phyloP scores from a whole-genome alignment of 2,797 vertebrate genomes.

The Salmo trutta region DNA sequence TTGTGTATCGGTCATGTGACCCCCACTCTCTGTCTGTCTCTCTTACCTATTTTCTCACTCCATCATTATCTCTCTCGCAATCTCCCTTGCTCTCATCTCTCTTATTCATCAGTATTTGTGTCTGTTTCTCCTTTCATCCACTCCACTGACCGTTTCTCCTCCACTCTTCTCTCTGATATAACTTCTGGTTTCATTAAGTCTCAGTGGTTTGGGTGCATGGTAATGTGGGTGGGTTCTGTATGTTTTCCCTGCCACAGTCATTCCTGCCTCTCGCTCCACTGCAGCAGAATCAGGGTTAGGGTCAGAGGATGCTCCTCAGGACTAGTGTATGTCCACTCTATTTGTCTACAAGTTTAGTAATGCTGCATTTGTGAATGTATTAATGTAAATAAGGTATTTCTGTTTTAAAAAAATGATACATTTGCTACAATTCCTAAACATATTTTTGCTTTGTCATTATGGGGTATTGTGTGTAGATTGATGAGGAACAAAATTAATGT shows the following conservation, averaged over 20 bases:
- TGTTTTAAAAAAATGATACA: no score
- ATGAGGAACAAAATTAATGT: no score
- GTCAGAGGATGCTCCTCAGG: slow-evolving; percentile 21
- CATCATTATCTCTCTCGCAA: slow-evolving; percentile 5
- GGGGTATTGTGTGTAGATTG: no score
- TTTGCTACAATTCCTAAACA: no score
- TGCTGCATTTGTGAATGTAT: slow-evolving; percentile 24
- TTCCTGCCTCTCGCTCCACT: slow-evolving; percentile 35
- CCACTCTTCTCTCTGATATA: slow-evolving; percentile 49
- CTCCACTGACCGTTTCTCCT: slow-evolving; percentile 34
- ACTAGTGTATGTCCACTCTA: not conserved
- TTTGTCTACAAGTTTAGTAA: slow-evolving; percentile 25
- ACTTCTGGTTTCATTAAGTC: slow-evolving; percentile 52
- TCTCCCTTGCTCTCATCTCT: not conserved
- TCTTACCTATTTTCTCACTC: not conserved
- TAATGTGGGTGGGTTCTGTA: slow-evolving; percentile 40
- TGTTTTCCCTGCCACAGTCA: slow-evolving; percentile 32
- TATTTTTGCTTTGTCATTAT: no score
- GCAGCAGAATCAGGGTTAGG: slow-evolving; percentile 28
- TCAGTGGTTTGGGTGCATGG: slow-evolving; percentile 49
- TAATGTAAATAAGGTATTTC: no score
- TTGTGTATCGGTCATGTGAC: not conserved
- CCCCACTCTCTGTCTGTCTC: not conserved
- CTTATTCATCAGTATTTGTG: not conserved
- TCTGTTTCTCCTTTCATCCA: not conserved